Evolutionary conservation across 2,888 invertebrate species (phyloP).

Genomic region (Lucinisca nassula): DNA sequence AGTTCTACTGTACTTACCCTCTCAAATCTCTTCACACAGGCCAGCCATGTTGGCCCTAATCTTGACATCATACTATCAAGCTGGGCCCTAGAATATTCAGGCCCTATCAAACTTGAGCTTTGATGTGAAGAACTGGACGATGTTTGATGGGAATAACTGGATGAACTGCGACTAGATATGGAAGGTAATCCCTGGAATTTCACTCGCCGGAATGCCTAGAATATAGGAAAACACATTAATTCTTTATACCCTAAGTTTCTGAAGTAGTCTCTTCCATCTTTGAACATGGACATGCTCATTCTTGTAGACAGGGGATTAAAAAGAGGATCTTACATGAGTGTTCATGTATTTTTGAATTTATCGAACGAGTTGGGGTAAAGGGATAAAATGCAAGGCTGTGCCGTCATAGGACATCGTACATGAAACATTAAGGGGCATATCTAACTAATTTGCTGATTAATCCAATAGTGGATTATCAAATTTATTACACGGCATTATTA

Average conservation of each 20-base stretch:
- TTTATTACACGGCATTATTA: too few species aligned
- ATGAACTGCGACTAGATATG: conserved; percentile 77
- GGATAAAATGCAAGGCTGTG: too few species aligned
- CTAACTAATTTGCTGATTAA: too few species aligned
- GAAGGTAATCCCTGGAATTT: conserved; percentile 84
- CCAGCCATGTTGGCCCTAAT: conserved; percentile 78
- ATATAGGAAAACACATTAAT: conserved; percentile 7
- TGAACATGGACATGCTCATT: too few species aligned
- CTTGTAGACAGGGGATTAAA: too few species aligned
- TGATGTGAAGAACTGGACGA: conserved; percentile 45
- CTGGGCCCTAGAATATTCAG: conserved; percentile 62
- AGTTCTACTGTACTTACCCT: conserved; percentile 67
- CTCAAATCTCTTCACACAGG: conserved; percentile 74
- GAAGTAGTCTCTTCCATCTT: too few species aligned
- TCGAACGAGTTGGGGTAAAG: too few species aligned
- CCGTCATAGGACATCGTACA: too few species aligned
- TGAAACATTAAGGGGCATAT: too few species aligned
- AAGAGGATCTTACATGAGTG: too few species aligned
- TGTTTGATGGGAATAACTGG: conserved; percentile 69
- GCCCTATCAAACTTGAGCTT: conserved; percentile 41
- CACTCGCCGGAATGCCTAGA: conserved; percentile 83
- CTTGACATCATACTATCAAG: conserved; percentile 69
- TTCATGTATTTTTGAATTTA: too few species aligned
- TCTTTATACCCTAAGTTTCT: neutral
- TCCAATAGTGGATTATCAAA: too few species aligned